These are phyloP conservation scores for Prosapia bicincta DNA, from an alignment of 2,888 invertebrate genomes.

Conservation along the genomic window DNA sequence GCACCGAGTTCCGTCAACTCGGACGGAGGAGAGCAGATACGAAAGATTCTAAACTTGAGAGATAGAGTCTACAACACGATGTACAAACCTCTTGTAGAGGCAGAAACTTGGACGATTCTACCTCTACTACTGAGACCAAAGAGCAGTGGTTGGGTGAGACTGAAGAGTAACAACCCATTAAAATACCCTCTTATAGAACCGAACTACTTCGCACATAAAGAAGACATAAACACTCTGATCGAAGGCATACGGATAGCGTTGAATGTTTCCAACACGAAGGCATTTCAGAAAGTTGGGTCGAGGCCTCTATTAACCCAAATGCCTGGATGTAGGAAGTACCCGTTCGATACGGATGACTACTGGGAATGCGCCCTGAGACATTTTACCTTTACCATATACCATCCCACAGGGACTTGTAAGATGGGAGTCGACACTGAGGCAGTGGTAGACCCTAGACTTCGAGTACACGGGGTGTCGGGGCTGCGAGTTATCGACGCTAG, in stretches of 20 bases:
- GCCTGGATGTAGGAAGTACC: conserved; percentile 74
- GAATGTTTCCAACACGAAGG: conserved; percentile 71
- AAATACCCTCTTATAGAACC: conserved; percentile 84
- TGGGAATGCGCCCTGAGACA: conserved; percentile 84
- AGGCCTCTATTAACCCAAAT: conserved; percentile 73
- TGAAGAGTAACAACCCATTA: conserved; percentile 76
- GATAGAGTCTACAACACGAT: conserved; percentile 81
- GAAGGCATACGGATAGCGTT: conserved; percentile 84
- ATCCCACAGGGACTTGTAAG: conserved; percentile 80
- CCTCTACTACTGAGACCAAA: conserved; percentile 79
- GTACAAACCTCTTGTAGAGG: conserved; percentile 72
- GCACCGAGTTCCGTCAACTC: conserved; percentile 81
- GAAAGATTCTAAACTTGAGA: conserved; percentile 68
- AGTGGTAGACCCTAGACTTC: conserved; percentile 73
- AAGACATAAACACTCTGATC: conserved; percentile 73
- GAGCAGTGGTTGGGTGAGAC: conserved; percentile 81
- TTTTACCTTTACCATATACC: conserved; percentile 78
- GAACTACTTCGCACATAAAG: conserved; percentile 84
- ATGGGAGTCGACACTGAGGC: conserved; percentile 80
- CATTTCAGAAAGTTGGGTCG: conserved; percentile 78
- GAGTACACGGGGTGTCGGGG: conserved; percentile 74
- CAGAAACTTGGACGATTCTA: conserved; percentile 82
- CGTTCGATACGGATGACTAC: conserved; percentile 74
- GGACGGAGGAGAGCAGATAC: conserved; percentile 75
- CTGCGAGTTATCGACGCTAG: conserved; percentile 80